phyloP scores from a whole-genome alignment of 2,113 vertebrate genomes.

The Anseranas semipalmata region DNA sequence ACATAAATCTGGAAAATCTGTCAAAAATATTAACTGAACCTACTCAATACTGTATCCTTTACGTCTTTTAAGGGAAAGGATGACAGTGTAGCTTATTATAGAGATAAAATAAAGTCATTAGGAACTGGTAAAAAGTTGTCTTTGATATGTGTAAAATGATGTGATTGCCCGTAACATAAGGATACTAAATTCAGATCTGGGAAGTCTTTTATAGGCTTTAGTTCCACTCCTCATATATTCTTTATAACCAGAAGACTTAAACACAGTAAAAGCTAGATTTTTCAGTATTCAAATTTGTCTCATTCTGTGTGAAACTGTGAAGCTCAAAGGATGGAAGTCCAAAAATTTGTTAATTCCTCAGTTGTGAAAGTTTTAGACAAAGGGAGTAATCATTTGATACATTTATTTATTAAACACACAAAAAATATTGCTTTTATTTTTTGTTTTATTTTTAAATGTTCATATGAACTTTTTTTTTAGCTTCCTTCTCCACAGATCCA shows the following conservation, averaged over 20 bases:
- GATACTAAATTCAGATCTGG: not conserved
- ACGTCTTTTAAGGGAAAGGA: not conserved
- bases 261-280: not conserved
- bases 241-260: not conserved
- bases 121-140: not conserved
- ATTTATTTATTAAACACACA: not conserved
- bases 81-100: not conserved
- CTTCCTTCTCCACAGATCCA: not conserved
- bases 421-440: not conserved
- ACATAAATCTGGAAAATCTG: not conserved
- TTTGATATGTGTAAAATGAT: not conserved
- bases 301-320: not conserved
- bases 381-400: not conserved
- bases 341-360: not conserved
- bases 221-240: not conserved
- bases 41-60: not conserved
- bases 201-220: not conserved
- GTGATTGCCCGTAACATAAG: not conserved
- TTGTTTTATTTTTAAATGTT: not conserved
- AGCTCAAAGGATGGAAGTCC: not conserved
- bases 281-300: not conserved
- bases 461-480: not conserved
- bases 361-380: not conserved
- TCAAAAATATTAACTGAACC: not conserved
- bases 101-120: not conserved